phyloP scores from a whole-genome alignment of 2,888 invertebrate genomes.

The Drosophila planitibia region DNA sequence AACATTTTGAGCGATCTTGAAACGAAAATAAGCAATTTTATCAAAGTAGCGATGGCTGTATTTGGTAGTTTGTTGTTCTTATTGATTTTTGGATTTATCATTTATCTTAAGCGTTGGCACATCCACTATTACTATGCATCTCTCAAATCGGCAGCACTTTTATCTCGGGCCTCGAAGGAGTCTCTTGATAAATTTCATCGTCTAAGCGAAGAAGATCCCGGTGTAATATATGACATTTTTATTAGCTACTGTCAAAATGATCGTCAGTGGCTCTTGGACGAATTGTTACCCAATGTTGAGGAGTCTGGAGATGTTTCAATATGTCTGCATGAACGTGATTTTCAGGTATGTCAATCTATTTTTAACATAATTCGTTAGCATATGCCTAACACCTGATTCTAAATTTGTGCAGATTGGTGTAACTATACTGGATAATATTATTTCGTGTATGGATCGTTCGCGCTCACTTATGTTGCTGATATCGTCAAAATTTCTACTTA shows the following conservation, averaged over 20 bases:
- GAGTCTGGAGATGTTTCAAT: conserved; percentile 87
- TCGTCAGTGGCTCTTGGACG: conserved; percentile 88
- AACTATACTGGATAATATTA: conserved; percentile 90
- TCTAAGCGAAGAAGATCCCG: conserved; percentile 69
- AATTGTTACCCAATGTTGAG: conserved; percentile 88
- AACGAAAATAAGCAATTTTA: conserved; percentile 54
- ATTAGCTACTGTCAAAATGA: conserved; percentile 90
- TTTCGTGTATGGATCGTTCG: conserved; percentile 89
- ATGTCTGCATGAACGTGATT: conserved; percentile 90
- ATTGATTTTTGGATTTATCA: conserved; percentile 62
- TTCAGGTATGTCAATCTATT: conserved; percentile 86
- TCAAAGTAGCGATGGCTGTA: conserved; percentile 57
- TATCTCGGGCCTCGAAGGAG: conserved; percentile 87
- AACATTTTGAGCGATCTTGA: conserved; percentile 39
- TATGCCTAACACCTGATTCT: neutral
- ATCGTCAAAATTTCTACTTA: conserved; percentile 88
- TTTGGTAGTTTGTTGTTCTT: conserved; percentile 60
- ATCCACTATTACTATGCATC: conserved; percentile 87
- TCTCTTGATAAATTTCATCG: conserved; percentile 71
- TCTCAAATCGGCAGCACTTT: conserved; percentile 87
- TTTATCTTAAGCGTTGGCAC: conserved; percentile 87
- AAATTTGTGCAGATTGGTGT: conserved; percentile 86
- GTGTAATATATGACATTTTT: conserved; percentile 88
- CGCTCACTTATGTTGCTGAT: conserved; percentile 88
- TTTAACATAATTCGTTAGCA: neutral